Conservation (phyloP, 2,113 vertebrate species). For the Microcebus griseorufus region DNA sequence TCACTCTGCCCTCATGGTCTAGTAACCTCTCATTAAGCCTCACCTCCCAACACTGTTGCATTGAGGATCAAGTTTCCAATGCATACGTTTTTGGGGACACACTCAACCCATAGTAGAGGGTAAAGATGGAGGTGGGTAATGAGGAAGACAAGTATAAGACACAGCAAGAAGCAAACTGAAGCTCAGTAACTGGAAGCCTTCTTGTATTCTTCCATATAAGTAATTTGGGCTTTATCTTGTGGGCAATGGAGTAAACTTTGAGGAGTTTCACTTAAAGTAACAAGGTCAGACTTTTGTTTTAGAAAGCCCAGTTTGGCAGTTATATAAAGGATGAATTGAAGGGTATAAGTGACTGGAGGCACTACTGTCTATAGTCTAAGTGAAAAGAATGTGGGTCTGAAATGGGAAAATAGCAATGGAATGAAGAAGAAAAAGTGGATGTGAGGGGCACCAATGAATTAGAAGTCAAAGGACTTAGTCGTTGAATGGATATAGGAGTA, state of each 20-base stretch:
- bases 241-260: background rate
- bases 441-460: background rate
- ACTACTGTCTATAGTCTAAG: background rate
- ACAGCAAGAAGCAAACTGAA: background rate
- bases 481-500: background rate
- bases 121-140: background rate
- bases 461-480: background rate
- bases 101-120: too few species aligned
- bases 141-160: background rate
- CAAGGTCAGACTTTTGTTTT: slow-evolving; percentile 3
- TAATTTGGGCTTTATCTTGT: background rate
- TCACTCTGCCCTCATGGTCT: too few species aligned
- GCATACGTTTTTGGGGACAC: too few species aligned
- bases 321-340: background rate
- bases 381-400: background rate
- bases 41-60: too few species aligned
- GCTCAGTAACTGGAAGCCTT: background rate
- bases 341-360: background rate
- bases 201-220: background rate
- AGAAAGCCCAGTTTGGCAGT: background rate
- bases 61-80: too few species aligned
- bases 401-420: background rate
- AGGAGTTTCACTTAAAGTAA: background rate
- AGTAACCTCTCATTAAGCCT: too few species aligned
- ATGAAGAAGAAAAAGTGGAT: background rate